Evolutionary conservation across 64 coral and sea anemone genomes (phyloP), one percentile per base, ranked within the genome.

Genomic region (Dendrophyllia cribrosa): DNA sequence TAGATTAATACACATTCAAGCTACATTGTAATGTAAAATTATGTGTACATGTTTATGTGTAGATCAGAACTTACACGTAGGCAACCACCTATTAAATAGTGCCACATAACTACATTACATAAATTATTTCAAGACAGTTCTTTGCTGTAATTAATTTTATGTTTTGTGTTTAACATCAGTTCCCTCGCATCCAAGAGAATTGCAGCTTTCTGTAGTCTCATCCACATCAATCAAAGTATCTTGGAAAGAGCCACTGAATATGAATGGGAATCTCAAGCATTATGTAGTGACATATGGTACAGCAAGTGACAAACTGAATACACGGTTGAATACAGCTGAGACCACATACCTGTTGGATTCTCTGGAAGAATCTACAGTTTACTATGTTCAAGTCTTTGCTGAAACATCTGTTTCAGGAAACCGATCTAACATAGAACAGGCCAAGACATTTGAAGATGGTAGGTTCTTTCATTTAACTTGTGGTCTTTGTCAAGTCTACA

Each of bases 381-480:
- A 91, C 26, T 75, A 56, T 75, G 53, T 91, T 56, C 66, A 78
- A 46, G 66, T 91, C 0, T 48, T 21, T 74, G 89, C 77, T 50
- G 77, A 91, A 69, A 91, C 89, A 17, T 3, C 0, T 34, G 25
- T 91, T 8, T 72, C 89, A 14, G 89, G 89, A 21, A 2, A 70
- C 4, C 2, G 65, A 1, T 91, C 89, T 3, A 14, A 63, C 7
- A 91, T 83, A 50, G 45, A 43, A 8, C 12, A 66, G 19, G 89
- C 70, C 14, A 91, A 47, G 43, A 91, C 89, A 74, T 7, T 65
- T 1, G 78, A 91, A 61, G 89, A 84, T 65, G 78, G 89, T 91
- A 47, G 23, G 43, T 46, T 11, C 7, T 79, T 59, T 0, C 5
- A 56, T 12, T 56, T 60, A 0, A 4, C 22, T 60, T 17, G 21